phyloP scores from a whole-genome alignment of 2,113 vertebrate species.

The Heteronetta atricapilla region DNA sequence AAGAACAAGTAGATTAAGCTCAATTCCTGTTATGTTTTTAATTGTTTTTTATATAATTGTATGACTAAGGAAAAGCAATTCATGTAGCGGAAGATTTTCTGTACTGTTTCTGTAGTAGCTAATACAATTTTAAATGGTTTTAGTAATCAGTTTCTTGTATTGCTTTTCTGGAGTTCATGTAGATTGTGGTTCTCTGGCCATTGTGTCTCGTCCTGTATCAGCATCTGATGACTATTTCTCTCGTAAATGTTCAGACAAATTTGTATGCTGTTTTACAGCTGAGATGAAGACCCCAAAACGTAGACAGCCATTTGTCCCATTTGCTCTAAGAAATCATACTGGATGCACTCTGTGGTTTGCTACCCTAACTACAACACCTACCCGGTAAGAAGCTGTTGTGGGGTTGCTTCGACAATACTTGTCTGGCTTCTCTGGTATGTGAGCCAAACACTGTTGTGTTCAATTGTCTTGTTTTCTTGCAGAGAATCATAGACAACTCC shows the following conservation, averaged over 20 bases:
- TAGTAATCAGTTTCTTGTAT: not conserved
- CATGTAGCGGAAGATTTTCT: not conserved
- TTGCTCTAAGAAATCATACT: slow-evolving; percentile 92
- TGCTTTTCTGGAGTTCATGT: not conserved
- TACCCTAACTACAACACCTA: slow-evolving; percentile 94
- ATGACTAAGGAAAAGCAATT: not conserved
- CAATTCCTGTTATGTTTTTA: not conserved
- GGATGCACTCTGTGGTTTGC: slow-evolving; percentile 97
- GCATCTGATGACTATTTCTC: not conserved
- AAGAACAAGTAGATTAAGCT: not conserved
- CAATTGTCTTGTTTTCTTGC: not conserved
- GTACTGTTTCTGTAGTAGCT: not conserved
- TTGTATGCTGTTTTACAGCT: slow-evolving; percentile 49
- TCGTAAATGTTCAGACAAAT: not conserved
- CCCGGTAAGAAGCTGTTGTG: slow-evolving; percentile 79
- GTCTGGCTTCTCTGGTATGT: not conserved
- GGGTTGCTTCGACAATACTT: not conserved
- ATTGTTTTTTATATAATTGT: too few relatives aligned
- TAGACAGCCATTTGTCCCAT: slow-evolving; percentile 93
- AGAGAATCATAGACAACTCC: not conserved
- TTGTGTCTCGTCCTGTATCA: not conserved
- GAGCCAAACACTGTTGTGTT: not conserved
- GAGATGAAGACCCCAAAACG: slow-evolving; percentile 89
- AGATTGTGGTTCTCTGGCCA: not conserved
- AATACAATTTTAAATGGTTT: not conserved